These are phyloP conservation scores for Spea hammondii DNA, from an alignment of 2,797 vertebrate genomes.

Conservation along the genomic window DNA sequence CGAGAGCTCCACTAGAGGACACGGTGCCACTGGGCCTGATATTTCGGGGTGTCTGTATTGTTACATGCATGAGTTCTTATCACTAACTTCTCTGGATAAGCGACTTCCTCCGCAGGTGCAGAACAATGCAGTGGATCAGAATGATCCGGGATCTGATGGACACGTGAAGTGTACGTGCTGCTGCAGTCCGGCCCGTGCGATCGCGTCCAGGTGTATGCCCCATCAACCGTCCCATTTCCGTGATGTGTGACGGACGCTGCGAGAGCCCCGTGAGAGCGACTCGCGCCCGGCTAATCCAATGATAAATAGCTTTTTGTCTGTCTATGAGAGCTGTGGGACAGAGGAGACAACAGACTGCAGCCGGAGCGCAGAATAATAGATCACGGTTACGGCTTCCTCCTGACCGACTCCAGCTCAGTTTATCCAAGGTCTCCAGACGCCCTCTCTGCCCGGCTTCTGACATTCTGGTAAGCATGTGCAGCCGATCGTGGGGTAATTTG, in stretches of 20 bases:
- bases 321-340: conserved; percentile 13
- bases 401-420: conserved; percentile 16
- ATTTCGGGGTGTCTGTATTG: not conserved
- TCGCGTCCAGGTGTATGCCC: no score
- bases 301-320: conserved; percentile 5
- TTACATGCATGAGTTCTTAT: not conserved
- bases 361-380: conserved; percentile 13
- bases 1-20: not conserved
- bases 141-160: no score
- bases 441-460: not conserved
- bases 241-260: no score
- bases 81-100: no score
- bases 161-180: no score
- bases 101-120: no score
- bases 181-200: no score
- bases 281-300: not conserved
- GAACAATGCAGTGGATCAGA: no score
- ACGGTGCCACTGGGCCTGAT: not conserved
- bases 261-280: not conserved
- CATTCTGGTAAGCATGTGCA: not conserved
- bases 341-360: conserved; percentile 14
- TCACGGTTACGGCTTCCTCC: conserved; percentile 18
- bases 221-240: no score
- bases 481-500: no score
- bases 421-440: conserved; percentile 1